A percentile compares a stretch with the other conserved stretches of the same genome.
Evolutionary conservation across 1,140 invertebrate species (phyloP).

Genomic region (Helicoverpa armigera): DNA sequence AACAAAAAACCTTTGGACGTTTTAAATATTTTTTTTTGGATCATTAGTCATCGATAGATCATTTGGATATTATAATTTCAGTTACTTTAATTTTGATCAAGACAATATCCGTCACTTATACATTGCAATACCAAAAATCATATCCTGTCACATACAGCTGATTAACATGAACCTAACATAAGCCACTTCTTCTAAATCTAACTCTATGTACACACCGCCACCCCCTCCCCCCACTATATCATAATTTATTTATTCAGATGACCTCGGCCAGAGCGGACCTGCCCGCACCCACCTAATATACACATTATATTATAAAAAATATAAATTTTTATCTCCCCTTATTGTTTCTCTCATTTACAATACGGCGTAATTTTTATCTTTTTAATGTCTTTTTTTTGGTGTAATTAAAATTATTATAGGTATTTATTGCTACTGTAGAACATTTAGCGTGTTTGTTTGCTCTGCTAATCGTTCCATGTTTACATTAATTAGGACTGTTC

Average conservation of each 20-base stretch:
- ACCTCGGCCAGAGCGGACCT: constrained; percentile 76
- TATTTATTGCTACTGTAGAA: constrained; percentile 81
- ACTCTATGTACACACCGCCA: constrained; percentile 60
- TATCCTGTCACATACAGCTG: too few relatives aligned
- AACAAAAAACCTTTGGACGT: too few relatives aligned
- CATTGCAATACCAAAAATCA: too few relatives aligned
- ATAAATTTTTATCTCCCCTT: constrained; percentile 63
- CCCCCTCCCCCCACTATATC: constrained; percentile 75
- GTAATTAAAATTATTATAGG: constrained; percentile 86
- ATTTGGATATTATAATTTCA: too few relatives aligned
- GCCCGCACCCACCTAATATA: constrained; percentile 65
- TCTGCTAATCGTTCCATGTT: constrained; percentile 83
- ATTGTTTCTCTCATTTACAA: constrained; percentile 81
- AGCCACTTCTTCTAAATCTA: constrained; percentile 57
- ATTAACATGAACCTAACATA: background rate
- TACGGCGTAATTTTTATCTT: constrained; percentile 79
- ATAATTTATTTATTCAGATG: constrained; percentile 85
- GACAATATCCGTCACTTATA: too few relatives aligned
- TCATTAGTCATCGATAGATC: too few relatives aligned
- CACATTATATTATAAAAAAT: constrained; percentile 70
- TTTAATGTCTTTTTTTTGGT: constrained; percentile 79
- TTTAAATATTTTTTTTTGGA: too few relatives aligned
- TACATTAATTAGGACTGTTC: constrained; percentile 84
- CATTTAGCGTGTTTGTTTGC: constrained; percentile 80
- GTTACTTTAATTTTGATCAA: too few relatives aligned